phyloP scores from a whole-genome alignment of 2,888 invertebrate genomes.

The Macrosoma leucophasiata region DNA sequence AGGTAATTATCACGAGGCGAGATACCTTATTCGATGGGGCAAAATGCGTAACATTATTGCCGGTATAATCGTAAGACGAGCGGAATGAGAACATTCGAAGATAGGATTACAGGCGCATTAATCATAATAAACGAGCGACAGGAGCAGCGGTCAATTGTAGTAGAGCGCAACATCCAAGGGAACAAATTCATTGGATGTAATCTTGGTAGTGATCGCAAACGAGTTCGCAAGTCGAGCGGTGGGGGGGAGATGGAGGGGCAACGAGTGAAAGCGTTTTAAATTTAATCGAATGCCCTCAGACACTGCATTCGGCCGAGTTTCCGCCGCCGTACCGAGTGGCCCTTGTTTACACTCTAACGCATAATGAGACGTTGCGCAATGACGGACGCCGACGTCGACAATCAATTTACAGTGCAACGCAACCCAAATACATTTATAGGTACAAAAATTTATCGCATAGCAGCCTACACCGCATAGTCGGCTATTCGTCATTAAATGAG shows the following conservation, averaged over 20 bases:
- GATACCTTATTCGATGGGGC: slow-evolving; percentile 4
- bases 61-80: too few relatives aligned
- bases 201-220: slow-evolving; percentile 32
- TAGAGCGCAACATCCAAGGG: slow-evolving; percentile 14
- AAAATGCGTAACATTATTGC: slow-evolving; percentile 2
- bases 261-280: slow-evolving; percentile 65
- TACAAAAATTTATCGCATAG: slow-evolving; percentile 8
- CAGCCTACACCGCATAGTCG: slow-evolving; percentile 3
- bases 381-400: slow-evolving; percentile 28
- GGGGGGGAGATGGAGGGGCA: slow-evolving; percentile 27
- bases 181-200: slow-evolving; percentile 24
- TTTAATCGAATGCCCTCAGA: slow-evolving; percentile 47
- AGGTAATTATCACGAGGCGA: neutral
- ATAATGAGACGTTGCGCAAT: slow-evolving; percentile 29
- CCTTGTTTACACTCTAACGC: slow-evolving; percentile 36
- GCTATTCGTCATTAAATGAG: slow-evolving; percentile 10
- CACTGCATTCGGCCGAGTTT: slow-evolving; percentile 44
- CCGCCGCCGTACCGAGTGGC: slow-evolving; percentile 33
- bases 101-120: too few relatives aligned
- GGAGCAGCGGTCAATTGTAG: slow-evolving; percentile 15
- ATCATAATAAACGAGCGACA: slow-evolving; percentile 22
- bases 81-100: too few relatives aligned
- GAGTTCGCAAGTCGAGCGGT: slow-evolving; percentile 35
- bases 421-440: slow-evolving; percentile 24
- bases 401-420: slow-evolving; percentile 24